phyloP scores from a whole-genome alignment of 2,113 vertebrate species.

The Lasiurus cinereus region DNA sequence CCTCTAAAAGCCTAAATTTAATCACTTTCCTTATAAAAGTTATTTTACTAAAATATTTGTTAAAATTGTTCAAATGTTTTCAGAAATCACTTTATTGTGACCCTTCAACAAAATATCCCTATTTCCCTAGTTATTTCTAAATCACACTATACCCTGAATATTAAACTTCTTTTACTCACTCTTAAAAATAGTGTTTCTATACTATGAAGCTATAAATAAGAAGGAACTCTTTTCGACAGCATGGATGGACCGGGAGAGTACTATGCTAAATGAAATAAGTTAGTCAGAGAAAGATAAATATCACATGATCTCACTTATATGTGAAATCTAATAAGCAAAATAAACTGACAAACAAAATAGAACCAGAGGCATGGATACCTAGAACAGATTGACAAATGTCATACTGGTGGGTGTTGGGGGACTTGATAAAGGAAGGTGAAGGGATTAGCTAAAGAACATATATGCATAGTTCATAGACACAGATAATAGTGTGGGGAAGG shows the following conservation, averaged over 20 bases:
- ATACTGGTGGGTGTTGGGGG: not conserved
- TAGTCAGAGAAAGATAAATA: not conserved
- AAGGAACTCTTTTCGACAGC: not conserved
- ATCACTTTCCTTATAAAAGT: not conserved
- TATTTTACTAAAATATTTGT: not conserved
- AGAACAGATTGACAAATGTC: not conserved
- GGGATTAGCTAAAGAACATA: not conserved
- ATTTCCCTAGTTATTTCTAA: not conserved
- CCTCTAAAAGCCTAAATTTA: not conserved
- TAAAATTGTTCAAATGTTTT: not conserved
- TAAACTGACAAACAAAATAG: not conserved
- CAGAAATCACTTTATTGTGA: not conserved
- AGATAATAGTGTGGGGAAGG: not conserved
- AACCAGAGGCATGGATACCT: not conserved
- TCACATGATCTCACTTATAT: not conserved
- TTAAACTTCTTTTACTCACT: not conserved
- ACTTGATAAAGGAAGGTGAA: not conserved
- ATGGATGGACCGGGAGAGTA: not conserved
- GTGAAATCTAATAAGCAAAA: not conserved
- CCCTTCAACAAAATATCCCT: not conserved
- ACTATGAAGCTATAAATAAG: not conserved
- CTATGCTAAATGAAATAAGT: not conserved
- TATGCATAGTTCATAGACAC: not conserved
- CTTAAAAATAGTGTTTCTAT: conserved; percentile 1
- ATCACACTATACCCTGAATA: not conserved